Evolutionary conservation across 2,113 vertebrate genomes (phyloP).

Genomic region (Thalassoma bifasciatum): DNA sequence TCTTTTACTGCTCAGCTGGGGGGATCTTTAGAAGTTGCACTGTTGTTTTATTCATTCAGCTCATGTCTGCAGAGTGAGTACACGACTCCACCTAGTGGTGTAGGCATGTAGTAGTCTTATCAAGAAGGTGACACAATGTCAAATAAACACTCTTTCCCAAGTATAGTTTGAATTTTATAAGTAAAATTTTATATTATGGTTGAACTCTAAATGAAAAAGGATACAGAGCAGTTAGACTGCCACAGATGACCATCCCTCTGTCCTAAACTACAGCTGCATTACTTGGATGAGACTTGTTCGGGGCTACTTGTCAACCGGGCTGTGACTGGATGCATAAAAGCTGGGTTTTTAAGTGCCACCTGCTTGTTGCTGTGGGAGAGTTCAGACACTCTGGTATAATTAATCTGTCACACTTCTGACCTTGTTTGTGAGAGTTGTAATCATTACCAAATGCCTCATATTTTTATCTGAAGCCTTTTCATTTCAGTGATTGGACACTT

Average conservation of each 20-base stretch:
- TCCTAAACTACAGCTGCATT: not conserved
- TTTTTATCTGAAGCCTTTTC: constrained; percentile 10
- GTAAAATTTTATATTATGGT: not conserved
- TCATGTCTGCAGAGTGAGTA: constrained; percentile 35
- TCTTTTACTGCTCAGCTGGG: constrained; percentile 1
- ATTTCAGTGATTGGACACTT: not conserved
- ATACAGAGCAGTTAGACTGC: not conserved
- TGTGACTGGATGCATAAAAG: not conserved
- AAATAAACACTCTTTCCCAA: not conserved
- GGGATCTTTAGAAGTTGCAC: constrained; percentile 23
- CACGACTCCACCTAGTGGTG: constrained; percentile 77
- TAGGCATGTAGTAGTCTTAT: not conserved
- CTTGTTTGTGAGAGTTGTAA: constrained; percentile 2
- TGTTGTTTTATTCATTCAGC: constrained; percentile 40
- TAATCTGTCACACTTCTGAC: constrained; percentile 14
- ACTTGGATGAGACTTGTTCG: not conserved
- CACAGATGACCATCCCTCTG: not conserved
- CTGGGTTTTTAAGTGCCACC: not conserved
- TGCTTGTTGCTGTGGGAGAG: not conserved
- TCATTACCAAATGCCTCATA: constrained; percentile 20
- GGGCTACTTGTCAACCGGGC: not conserved
- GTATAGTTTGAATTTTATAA: not conserved
- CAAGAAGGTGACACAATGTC: not conserved
- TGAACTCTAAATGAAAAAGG: not conserved
- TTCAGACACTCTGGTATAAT: constrained; percentile 6